Conservation (phyloP, 2,888 invertebrate genomes). For the Bombylius major region DNA sequence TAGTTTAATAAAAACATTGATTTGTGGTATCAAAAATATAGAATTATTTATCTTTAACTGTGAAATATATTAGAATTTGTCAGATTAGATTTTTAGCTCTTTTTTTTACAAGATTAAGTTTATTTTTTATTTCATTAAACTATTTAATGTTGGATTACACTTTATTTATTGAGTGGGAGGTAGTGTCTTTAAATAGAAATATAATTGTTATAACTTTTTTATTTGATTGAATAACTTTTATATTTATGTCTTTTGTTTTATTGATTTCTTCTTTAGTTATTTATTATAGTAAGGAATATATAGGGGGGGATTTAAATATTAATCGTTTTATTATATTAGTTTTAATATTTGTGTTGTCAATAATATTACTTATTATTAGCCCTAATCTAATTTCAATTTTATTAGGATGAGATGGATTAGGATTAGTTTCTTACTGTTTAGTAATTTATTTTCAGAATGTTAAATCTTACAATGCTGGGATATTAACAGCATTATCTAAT, state of each 20-base stretch:
- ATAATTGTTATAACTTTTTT: slow-evolving; percentile 43
- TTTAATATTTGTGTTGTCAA: slow-evolving; percentile 52
- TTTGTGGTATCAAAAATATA: slow-evolving; percentile 52
- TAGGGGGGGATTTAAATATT: slow-evolving; percentile 43
- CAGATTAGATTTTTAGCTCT: slow-evolving; percentile 41
- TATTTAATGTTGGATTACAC: slow-evolving; percentile 38
- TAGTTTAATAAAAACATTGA: slow-evolving; percentile 57
- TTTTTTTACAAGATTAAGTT: slow-evolving; percentile 36
- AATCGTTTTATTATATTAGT: slow-evolving; percentile 53
- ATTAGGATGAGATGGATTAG: slow-evolving; percentile 61
- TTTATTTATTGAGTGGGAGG: slow-evolving; percentile 44
- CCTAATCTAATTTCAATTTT: slow-evolving; percentile 58
- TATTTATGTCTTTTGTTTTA: slow-evolving; percentile 51
- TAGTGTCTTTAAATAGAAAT: slow-evolving; percentile 41
- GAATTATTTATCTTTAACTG: slow-evolving; percentile 39
- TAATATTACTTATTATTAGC: slow-evolving; percentile 53
- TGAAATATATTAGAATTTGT: slow-evolving; percentile 41
- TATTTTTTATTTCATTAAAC: slow-evolving; percentile 33
- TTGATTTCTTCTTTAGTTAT: slow-evolving; percentile 54
- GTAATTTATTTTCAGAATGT: slow-evolving; percentile 41
- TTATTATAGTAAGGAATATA: slow-evolving; percentile 52
- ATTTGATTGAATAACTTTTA: slow-evolving; percentile 50
- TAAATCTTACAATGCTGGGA: slow-evolving; percentile 55
- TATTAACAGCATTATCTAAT: slow-evolving; percentile 59
- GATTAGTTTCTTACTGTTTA: slow-evolving; percentile 61